Percentiles rank a stretch among this genome's conserved stretches.
phyloP scores from a whole-genome alignment of 2,113 vertebrate species.

The Peucedramus taeniatus region DNA sequence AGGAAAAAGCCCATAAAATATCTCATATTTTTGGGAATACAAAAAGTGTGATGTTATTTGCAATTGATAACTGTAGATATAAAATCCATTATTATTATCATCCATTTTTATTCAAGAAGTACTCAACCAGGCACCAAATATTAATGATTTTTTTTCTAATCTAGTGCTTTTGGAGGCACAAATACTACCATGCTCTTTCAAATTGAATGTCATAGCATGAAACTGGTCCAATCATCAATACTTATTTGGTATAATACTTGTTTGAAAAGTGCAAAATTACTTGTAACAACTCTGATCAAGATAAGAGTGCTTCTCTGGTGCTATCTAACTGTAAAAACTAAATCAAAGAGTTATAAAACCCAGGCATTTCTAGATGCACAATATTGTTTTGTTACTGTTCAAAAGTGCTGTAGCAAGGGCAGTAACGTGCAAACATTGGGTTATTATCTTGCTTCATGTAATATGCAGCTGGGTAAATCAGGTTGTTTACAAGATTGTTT shows the following conservation, averaged over 20 bases:
- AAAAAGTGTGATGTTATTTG: not conserved
- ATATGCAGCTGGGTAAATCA: not conserved
- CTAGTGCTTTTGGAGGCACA: not conserved
- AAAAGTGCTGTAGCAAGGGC: not conserved
- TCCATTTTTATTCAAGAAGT: not conserved
- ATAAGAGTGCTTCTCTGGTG: not conserved
- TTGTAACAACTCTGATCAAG: not conserved
- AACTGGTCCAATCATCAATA: not conserved
- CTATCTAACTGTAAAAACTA: not conserved
- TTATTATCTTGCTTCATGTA: not conserved
- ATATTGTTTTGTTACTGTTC: not conserved
- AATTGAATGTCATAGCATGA: not conserved
- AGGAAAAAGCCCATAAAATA: not conserved
- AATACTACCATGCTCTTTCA: not conserved
- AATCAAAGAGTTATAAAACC: not conserved
- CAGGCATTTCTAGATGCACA: not conserved
- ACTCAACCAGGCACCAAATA: not conserved
- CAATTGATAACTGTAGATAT: not conserved
- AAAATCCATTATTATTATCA: not conserved
- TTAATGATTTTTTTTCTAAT: not conserved
- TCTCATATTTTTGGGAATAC: not conserved
- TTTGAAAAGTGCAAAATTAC: not conserved
- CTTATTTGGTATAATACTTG: not conserved
- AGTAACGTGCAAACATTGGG: rapidly evolving
- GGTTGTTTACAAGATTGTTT: not conserved